Base-by-base conservation (phyloP, 2,113 vertebrate species). In the Tinamus guttatus region DNA sequence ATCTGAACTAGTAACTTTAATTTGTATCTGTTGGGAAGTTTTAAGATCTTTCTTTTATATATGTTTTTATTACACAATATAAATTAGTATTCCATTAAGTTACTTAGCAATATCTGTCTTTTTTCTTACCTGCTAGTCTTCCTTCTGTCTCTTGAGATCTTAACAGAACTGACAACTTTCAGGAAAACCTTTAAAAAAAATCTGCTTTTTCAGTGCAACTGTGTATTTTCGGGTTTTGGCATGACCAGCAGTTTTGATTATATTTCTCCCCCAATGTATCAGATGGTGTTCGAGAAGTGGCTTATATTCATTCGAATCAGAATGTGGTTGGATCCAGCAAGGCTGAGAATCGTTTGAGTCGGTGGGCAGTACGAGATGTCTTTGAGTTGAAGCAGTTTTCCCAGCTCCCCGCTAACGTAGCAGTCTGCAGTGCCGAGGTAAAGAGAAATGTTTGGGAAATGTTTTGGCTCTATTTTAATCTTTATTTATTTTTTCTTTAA, bases 241-340 rank as follows among this genome's bases (percentile, higher is more conserved):
- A 59, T 81, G 83, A 79, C 59, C 34, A 62, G 24, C 7, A 20
- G 19, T 11, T 85, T 76, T 76, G 20, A 40, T 54, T 84, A 4
- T 76, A 8, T 85, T 16, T 93, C 90, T 85, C 67, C 78, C 6
- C 11, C 65, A 22, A 62, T 78, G 2, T 87, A 56, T 70, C 91
- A 99, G 99, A 97, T 93, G 98, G 97, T 13, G 98, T 99, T 91
- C 98, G 96, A 59, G 99, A 98, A 92, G 99, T 99, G 95, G 98
- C 95, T 24, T 99, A 99, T 76, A 98, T 98, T 78, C 99, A 99
- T 95, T 99, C 99, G 51, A 99, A 99, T 97, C 99, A 99, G 97
- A 98, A 96, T 3, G 98, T 99, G 78, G 98, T 99, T 78, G 99
- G 99, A 60, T 98, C 99, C 22, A 99, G 99, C 98, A 99, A 98